Base-by-base conservation (phyloP, 2,113 vertebrate genomes). In the Reinhardtius hippoglossoides region DNA sequence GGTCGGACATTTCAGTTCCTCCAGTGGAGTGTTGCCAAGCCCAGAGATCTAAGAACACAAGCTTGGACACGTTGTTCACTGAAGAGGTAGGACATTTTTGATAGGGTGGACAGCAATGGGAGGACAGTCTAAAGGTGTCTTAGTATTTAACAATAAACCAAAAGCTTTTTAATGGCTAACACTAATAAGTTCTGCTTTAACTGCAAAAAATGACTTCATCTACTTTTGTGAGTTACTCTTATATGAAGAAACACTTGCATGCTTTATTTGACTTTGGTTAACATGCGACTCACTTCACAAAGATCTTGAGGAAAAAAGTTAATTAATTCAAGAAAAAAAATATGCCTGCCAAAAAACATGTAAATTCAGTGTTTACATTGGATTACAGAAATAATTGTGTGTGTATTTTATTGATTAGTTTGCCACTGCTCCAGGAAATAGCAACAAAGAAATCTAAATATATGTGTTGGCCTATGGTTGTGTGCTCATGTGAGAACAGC, bases 1-100 rank as follows among this genome's bases (percentile, higher is more conserved):
- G 92, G 90, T 91, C 82, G 70, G 74, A 78, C 78, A 18, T 89
- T 90, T 85, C 80, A 85, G 77, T 90, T 82, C 88, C 83, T 87
- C 61, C 68, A 37, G 71, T 89, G 90, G 85, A 86, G 20, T 21
- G 67, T 71, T 91, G 88, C 90, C 88, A 87, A 89, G 74, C 9
- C 10, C 50, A 75, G 57, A 88, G 67, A 74, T 87, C 80, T 84
- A 59, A 86, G 44, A 85, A 84, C 72, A 84, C 70, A 77, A 73
- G 78, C 78, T 54, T 66, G 69, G 54, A 87, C 77, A 82, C 15
- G 42, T 60, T 71, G 52, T 74, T 56, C 81, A 79, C 40, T 68
- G 55, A 78, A 40, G 67, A 72, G 58, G 65, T 35, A 68, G 85
- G 82, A 83, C 67, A 75, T 52, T 71, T 82, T 66, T 82, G 75